Conservation (phyloP, 1,140 invertebrate species). For the Muscidifurax raptorellus region DNA sequence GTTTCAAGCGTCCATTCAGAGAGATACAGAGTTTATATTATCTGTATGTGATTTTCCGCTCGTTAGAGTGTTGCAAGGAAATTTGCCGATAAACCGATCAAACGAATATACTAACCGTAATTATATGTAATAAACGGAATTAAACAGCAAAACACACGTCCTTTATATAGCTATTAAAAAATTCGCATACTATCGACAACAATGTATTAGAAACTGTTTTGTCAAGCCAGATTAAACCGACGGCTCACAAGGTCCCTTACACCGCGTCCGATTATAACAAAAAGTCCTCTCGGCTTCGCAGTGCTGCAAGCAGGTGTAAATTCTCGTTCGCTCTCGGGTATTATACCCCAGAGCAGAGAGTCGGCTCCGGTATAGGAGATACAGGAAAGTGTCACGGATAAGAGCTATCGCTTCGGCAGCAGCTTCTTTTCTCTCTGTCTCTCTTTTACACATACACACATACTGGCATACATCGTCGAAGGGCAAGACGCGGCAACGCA, state of each 20-base stretch:
- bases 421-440: neutral
- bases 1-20: neutral
- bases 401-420: conserved; percentile 9
- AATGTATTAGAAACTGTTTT: no score
- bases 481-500: neutral
- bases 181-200: no score
- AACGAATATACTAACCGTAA: no score
- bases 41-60: neutral
- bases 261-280: no score
- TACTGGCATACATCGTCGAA: neutral
- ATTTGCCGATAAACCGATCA: neutral
- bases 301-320: conserved; percentile 3
- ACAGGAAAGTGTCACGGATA: conserved; percentile 41
- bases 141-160: no score
- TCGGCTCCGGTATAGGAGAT: conserved; percentile 5
- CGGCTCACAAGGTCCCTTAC: no score
- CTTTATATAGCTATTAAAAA: no score
- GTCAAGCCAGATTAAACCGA: no score
- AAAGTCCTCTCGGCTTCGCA: neutral
- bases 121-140: neutral
- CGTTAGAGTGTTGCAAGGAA: neutral
- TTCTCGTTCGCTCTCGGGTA: neutral
- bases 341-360: neutral
- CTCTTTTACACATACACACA: neutral
- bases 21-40: neutral